These are phyloP conservation scores for Otolemur garnettii DNA, from an alignment of 2,113 vertebrate genomes.

Conservation along the genomic window DNA sequence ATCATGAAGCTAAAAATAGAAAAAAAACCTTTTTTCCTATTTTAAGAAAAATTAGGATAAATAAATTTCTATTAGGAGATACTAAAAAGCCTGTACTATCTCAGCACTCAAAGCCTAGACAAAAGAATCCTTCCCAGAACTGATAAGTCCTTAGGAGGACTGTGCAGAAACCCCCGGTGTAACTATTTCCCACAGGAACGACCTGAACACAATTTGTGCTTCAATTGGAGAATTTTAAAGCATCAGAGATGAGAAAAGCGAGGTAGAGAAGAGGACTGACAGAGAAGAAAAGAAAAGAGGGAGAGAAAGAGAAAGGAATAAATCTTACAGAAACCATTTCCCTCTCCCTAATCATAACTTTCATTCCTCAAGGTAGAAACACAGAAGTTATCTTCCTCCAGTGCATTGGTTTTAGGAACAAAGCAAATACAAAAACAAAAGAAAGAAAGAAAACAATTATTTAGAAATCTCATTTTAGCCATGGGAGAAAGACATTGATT, in stretches of 20 bases:
- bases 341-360: constrained; percentile 74
- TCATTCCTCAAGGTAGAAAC: constrained; percentile 78
- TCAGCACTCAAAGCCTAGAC: constrained; percentile 83
- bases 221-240: constrained; percentile 28
- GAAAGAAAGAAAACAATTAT: constrained; percentile 84
- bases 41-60: constrained; percentile 88
- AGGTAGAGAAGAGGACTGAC: neutral
- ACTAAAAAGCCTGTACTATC: constrained; percentile 84
- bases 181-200: constrained; percentile 77
- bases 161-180: constrained; percentile 74
- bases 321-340: constrained; percentile 79
- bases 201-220: constrained; percentile 79
- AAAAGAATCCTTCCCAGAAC: constrained; percentile 82
- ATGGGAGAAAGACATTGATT: constrained; percentile 87
- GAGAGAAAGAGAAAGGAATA: neutral
- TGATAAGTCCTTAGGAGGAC: constrained; percentile 54
- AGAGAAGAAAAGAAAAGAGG: neutral
- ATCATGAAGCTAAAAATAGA: constrained; percentile 90
- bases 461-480: constrained; percentile 85
- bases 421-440: constrained; percentile 70
- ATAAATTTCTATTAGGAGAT: constrained; percentile 88
- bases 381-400: constrained; percentile 68
- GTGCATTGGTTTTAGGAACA: constrained; percentile 83
- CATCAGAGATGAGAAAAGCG: neutral
- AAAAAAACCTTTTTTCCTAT: constrained; percentile 82